phyloP scores from a whole-genome alignment of 1,140 invertebrate species.

The Portunus trituberculatus region DNA sequence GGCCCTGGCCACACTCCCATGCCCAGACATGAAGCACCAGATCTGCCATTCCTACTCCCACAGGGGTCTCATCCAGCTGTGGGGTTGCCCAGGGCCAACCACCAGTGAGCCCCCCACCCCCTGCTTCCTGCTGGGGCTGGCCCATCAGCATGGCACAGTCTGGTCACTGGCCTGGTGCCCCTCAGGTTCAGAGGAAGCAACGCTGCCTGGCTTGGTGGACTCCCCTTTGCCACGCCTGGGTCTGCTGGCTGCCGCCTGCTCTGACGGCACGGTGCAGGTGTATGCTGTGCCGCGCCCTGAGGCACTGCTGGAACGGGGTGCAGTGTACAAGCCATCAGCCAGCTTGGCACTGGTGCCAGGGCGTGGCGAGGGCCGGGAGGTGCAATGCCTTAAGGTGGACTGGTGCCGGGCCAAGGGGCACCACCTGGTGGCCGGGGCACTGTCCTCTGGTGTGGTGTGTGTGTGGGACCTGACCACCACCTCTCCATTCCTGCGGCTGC shows the following conservation, averaged over 20 bases:
- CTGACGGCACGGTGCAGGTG: conserved; percentile 61
- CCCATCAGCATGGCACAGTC: conserved; percentile 85
- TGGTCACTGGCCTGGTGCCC: conserved; percentile 89
- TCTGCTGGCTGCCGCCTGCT: conserved; percentile 83
- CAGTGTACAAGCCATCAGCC: conserved; percentile 80
- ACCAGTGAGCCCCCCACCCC: conserved; percentile 79
- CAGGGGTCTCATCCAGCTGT: conserved; percentile 83
- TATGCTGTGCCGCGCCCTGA: conserved; percentile 84
- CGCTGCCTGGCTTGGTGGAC: conserved; percentile 10
- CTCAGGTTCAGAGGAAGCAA: conserved; percentile 84
- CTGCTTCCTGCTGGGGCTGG: conserved; percentile 83
- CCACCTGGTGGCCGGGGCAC: conserved; percentile 84
- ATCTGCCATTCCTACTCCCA: conserved; percentile 52
- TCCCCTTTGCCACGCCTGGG: conserved; percentile 83
- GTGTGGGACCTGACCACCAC: conserved; percentile 82
- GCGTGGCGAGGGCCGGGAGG: conserved; percentile 77
- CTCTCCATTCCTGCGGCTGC: conserved; percentile 82
- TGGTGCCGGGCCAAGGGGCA: conserved; percentile 81
- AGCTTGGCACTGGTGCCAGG: conserved; percentile 80
- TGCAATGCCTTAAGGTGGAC: conserved; percentile 80
- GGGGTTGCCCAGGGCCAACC: conserved; percentile 81
- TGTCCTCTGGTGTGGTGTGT: conserved; percentile 84
- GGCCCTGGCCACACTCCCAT: conserved; percentile 22
- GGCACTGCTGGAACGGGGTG: conserved; percentile 77
- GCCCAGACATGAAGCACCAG: conserved; percentile 42